These are phyloP conservation scores for Leptinotarsa rubiginosa DNA, from an alignment of 2,888 invertebrate genomes.

Conservation along the genomic window DNA sequence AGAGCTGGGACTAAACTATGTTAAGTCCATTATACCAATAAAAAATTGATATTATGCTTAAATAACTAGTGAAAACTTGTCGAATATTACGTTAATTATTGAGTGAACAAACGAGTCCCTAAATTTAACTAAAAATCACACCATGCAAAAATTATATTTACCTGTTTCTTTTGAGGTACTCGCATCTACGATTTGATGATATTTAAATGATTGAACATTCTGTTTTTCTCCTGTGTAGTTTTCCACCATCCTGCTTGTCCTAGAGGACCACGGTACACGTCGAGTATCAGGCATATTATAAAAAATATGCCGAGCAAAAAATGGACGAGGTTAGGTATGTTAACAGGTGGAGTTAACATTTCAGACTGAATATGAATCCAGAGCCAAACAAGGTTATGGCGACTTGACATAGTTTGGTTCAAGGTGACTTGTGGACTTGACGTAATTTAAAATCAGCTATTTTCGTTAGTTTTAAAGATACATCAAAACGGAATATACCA, in stretches of 20 bases:
- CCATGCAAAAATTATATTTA: slow-evolving; percentile 11
- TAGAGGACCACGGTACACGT: slow-evolving; percentile 16
- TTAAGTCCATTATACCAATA: slow-evolving; percentile 12
- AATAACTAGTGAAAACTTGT: slow-evolving; percentile 16
- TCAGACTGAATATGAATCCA: too few relatives aligned
- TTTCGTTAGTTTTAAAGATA: too few relatives aligned
- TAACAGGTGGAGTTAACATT: too few relatives aligned
- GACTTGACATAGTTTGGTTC: too few relatives aligned
- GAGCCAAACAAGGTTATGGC: too few relatives aligned
- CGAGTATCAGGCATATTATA: not conserved
- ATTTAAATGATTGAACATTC: slow-evolving; percentile 9
- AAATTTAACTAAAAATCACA: slow-evolving; percentile 12
- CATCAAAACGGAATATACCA: too few relatives aligned
- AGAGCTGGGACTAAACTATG: slow-evolving; percentile 16
- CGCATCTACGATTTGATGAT: slow-evolving; percentile 15
- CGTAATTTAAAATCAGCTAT: too few relatives aligned
- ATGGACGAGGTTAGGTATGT: too few relatives aligned
- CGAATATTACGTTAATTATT: slow-evolving; percentile 17
- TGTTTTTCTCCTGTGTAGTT: slow-evolving; percentile 2
- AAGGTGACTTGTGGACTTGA: too few relatives aligned
- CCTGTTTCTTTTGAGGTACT: slow-evolving; percentile 3
- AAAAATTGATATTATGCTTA: slow-evolving; percentile 9
- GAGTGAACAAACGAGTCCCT: slow-evolving; percentile 18
- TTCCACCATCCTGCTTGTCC: slow-evolving; percentile 13
- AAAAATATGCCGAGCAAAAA: too few relatives aligned